Evolutionary conservation across 92 coral and sea anemone genomes (phyloP), one percentile per base, ranked within the genome.

Genomic region (Heteractis magnifica): DNA sequence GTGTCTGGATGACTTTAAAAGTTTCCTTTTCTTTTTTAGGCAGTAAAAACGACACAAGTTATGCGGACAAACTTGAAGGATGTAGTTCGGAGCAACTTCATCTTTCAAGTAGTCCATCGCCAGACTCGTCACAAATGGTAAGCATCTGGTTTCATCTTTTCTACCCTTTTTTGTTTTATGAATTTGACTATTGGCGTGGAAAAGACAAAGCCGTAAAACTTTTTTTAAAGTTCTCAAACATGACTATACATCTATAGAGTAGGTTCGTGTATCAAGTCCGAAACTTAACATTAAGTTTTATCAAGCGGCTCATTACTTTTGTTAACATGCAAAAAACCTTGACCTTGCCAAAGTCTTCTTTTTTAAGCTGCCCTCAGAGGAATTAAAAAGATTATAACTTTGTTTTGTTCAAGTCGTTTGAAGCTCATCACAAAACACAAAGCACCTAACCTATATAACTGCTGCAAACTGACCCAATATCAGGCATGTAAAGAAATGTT

Each of bases 361-460:
- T 68, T 68, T 68, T 48, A 68, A 23, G 44, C 44, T 34, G 23
- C 10, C 10, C 73, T 20, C 73, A 9, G 3, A 68, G 73, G 73
- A 8, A 68, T 68, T 68, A 68, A 68, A 68, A 26, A 68, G 73
- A 68, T 68, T 68, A n/a, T n/a, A 68, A 26, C 73, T 20, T 68
- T 21, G 44, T 68, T 68, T 26, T 20, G 26, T 62, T 62, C 44
- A 68, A 68, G 73, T 68, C 49, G 73, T 68, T 68, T 68, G 73
- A 68, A 68, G 73, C 49, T 68, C 70, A 62, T 62, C 70, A n/a
- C 12, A 12, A 9, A 62, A 62, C 70, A 62, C 6, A 18, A 62
- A 20, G 2, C 8, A 18, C 44, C 44, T 34, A 34, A 34, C 44
- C 44, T 53, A 8, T 8, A 53, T 53, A 20, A 68, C 12, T 10